Evolutionary conservation across 2,797 vertebrate species (phyloP), one percentile per base, ranked within the genome.

Genomic region (Sphenopsis melanotis): DNA sequence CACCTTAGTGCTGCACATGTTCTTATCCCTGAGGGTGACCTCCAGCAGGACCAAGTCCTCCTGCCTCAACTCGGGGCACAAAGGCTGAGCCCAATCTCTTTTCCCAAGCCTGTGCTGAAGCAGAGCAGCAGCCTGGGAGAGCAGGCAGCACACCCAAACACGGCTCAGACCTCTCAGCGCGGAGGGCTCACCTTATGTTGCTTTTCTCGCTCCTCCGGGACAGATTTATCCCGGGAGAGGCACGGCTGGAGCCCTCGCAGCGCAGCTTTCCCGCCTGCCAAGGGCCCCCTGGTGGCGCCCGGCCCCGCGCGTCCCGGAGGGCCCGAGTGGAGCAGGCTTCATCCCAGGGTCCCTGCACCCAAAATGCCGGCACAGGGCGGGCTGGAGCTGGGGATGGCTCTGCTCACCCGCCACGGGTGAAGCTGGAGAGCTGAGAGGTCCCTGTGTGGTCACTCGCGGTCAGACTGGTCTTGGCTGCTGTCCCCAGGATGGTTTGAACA

Each of bases 231-330:
- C 12, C 36, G 0, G 65, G 15, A 56, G 36, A 39, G 16, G 22
- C 44, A 15, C 1, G 4, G 1, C 44, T 19, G 41, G 32, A 70
- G 23, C 8, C 12, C 42, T 32, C 29, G 2, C 2, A 10, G 30
- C 60, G 0, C 23, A 19, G 55, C 47, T 77, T 49, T 74, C 47
- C 36, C 10, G 15, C 41, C 37, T 10, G 4, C 2, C 32, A 61
- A 11, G 59, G 44, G 77, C 77, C 89, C 90, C 21, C 94, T 95
- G 83, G 90, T 82, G 92, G 92, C 90, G 57, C 26, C 57, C 11
- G 23, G 26, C 32, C 49, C 42, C 36, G 1, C 5, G 12, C 7
- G 46, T 32, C 50, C 55, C 3, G 5, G 15, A 57, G 26, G 4
- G 6, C 61, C 1, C 17, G 4, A 0, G 18, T 1, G 44, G 50